A percentile compares a stretch with the other conserved stretches of the same genome.
These are phyloP conservation scores for Amphibalanus amphitrite DNA, from an alignment of 1,140 invertebrate genomes.

Conservation along the genomic window DNA sequence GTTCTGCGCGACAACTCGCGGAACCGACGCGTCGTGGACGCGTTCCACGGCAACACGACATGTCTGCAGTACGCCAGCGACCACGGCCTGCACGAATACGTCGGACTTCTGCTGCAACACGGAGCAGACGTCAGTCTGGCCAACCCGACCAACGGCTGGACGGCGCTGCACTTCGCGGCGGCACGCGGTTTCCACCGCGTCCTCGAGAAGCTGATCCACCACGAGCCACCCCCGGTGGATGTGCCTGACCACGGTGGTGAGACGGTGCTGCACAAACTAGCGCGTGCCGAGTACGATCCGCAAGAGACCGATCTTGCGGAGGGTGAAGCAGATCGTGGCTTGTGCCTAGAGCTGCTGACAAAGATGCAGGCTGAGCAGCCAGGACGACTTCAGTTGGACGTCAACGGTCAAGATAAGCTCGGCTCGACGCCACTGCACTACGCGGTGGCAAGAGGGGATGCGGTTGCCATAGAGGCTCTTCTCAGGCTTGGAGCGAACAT, in stretches of 20 bases:
- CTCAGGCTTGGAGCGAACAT: conserved; percentile 49
- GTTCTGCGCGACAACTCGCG: not conserved
- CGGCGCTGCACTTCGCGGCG: not conserved
- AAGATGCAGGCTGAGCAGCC: not conserved
- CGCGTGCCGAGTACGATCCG: not conserved
- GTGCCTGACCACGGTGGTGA: not conserved
- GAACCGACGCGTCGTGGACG: not conserved
- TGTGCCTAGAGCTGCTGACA: conserved; percentile 34
- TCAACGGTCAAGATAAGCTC: conserved; percentile 47
- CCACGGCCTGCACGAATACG: not conserved
- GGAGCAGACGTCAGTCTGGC: not conserved
- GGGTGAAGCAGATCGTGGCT: conserved; percentile 22
- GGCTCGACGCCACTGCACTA: conserved; percentile 65
- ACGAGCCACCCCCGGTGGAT: not conserved
- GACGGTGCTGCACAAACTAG: not conserved
- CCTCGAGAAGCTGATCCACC: not conserved
- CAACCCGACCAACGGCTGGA: not conserved
- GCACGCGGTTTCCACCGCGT: not conserved
- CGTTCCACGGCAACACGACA: not conserved
- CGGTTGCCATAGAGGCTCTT: conserved; percentile 33
- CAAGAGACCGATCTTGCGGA: not conserved
- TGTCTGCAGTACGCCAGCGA: conserved; percentile 1
- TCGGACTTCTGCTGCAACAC: not conserved
- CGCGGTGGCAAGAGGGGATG: conserved; percentile 40
- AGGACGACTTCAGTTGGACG: conserved; percentile 32